Percentiles rank a stretch among this genome's conserved stretches.
Evolutionary conservation across 2,113 vertebrate genomes (phyloP).

Genomic region (Pangasianodon gigas): DNA sequence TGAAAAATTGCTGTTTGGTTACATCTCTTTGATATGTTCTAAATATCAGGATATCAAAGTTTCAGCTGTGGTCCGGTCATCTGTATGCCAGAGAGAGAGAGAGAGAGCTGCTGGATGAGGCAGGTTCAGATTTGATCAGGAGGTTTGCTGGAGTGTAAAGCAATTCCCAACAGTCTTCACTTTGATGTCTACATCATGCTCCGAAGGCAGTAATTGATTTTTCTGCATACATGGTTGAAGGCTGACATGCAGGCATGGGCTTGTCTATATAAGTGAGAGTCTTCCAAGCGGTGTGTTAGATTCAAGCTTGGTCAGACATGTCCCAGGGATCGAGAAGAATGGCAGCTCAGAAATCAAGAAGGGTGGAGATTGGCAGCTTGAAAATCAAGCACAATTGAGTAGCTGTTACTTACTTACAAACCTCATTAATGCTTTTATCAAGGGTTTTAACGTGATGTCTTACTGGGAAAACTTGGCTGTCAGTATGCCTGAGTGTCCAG

Average conservation of each 20-base stretch:
- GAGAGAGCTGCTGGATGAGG: neutral
- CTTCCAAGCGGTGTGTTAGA: neutral
- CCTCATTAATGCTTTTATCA: neutral
- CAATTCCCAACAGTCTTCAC: neutral
- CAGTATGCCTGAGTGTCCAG: neutral
- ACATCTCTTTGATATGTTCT: slow-evolving; percentile 31
- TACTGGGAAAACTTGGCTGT: neutral
- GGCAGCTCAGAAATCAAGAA: neutral
- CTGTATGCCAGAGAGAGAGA: slow-evolving; percentile 12
- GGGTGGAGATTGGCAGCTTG: slow-evolving; percentile 1
- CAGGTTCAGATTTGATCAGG: neutral
- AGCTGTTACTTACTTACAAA: neutral
- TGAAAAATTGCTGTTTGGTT: slow-evolving; percentile 41
- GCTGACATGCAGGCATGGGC: neutral
- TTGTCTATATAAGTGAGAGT: neutral
- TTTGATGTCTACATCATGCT: slow-evolving; percentile 43
- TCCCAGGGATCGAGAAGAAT: neutral
- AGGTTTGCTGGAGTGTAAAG: slow-evolving; percentile 25
- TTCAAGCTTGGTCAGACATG: neutral
- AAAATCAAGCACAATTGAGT: neutral
- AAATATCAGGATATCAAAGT: slow-evolving; percentile 30
- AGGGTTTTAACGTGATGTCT: neutral
- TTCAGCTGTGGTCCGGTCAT: slow-evolving; percentile 5
- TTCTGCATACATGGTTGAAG: neutral
- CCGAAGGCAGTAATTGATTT: slow-evolving; percentile 22